Conservation (phyloP, 2,113 vertebrate species). For the Cochlearius cochlearius region DNA sequence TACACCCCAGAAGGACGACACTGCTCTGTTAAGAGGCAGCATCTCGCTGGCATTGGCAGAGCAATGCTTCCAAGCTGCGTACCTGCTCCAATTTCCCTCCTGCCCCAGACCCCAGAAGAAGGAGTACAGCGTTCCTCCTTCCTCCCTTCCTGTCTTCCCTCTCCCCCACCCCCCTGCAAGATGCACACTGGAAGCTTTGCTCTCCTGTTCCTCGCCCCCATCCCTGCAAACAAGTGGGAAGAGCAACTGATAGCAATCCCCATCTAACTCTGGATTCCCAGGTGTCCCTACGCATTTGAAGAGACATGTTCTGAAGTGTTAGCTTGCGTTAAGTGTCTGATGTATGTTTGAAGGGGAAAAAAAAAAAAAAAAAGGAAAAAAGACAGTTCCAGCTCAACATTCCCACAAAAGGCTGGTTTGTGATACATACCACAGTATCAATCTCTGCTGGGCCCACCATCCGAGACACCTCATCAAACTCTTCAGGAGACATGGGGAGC, state of each 20-base stretch:
- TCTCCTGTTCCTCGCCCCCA: background rate
- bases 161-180: background rate
- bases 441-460: constrained; percentile 80
- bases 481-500: constrained; percentile 91
- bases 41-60: rapidly evolving
- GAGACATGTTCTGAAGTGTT: rapidly evolving
- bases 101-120: background rate
- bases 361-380: background rate
- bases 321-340: background rate
- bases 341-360: rapidly evolving
- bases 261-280: background rate
- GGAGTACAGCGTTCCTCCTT: rapidly evolving
- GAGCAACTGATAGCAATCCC: background rate
- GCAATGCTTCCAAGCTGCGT: background rate
- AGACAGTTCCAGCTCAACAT: too few relatives aligned
- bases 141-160: background rate
- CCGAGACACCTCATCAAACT: constrained; percentile 80
- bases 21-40: background rate
- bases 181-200: background rate
- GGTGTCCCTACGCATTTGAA: background rate
- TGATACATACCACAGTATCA: constrained; percentile 78
- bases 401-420: rapidly evolving
- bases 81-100: background rate
- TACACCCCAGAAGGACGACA: rapidly evolving
- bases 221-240: background rate